Evolutionary conservation across 92 coral and sea anemone species (phyloP), one percentile per base, ranked within the genome.

Genomic region (Parazoanthus darwini): DNA sequence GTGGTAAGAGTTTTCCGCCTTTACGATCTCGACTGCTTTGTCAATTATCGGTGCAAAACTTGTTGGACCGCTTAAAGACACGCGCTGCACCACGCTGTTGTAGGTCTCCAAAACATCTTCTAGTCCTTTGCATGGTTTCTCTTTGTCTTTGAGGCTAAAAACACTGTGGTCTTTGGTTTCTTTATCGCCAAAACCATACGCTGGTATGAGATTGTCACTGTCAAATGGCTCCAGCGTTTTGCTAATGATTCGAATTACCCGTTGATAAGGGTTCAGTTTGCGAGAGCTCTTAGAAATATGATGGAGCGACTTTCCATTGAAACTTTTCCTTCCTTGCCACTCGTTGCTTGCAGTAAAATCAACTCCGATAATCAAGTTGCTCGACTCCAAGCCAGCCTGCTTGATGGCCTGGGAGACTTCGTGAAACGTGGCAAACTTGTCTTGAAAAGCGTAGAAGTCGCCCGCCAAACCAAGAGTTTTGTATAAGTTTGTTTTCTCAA

Each of bases 261-360:
- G 92, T 87, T 97, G 99, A 74, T 97, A 97, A 0, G 99, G 98
- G 86, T 97, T 97, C 90, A 94, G 88, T 70, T 92, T 95, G 86
- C 86, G 93, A 26, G 94, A 82, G 82, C 89, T 93, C 67, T 91
- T 94, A 43, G 36, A 88, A 29, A 97, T 92, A 39, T 95, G 96
- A 80, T 97, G 99, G 1, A 97, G 92, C 0, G 95, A 95, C 71
- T 91, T 91, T 13, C 99, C 99, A 23, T 89, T 81, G 85, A 95
- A 95, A 22, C 95, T 92, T 58, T 97, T 97, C 39, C 99, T 83
- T 0, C 99, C 99, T 83, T 97, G 99, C 99, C 99, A 97, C 56
- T 97, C 99, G 92, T 97, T 97, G 86, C 99, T 97, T 5, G 99
- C 99, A 29, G 99, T 97, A 77, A 97, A 97, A 86, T 97, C 99